Conservation (phyloP, 2,113 vertebrate genomes). For the Catharus minimus region DNA sequence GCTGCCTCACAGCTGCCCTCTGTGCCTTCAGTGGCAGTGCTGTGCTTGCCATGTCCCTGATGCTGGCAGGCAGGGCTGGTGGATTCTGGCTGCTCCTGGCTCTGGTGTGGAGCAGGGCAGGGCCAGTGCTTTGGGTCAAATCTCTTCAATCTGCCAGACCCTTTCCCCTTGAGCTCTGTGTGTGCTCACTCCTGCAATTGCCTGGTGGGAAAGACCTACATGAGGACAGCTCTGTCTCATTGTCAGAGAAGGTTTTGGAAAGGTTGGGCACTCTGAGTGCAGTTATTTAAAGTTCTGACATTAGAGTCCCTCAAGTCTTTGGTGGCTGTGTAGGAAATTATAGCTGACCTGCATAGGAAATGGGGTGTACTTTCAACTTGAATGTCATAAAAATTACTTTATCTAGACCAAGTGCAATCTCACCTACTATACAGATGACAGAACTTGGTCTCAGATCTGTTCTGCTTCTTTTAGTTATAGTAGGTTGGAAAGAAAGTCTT, state of each 20-base stretch:
- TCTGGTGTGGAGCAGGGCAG: not conserved
- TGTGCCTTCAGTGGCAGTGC: not conserved
- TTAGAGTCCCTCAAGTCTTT: not conserved
- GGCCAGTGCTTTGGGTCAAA: not conserved
- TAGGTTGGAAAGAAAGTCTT: not conserved
- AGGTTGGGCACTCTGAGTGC: not conserved
- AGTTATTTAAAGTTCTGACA: slow-evolving; percentile 34
- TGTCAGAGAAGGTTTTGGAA: not conserved
- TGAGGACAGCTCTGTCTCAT: not conserved
- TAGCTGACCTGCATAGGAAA: slow-evolving; percentile 49
- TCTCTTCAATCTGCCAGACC: not conserved
- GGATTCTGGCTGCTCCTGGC: not conserved
- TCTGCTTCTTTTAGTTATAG: not conserved
- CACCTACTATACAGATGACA: not conserved
- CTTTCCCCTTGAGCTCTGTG: not conserved
- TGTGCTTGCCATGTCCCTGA: not conserved
- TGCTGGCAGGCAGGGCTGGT: not conserved
- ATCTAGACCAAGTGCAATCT: not conserved
- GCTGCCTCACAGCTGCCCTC: not conserved
- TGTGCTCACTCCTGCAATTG: not conserved
- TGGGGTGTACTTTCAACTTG: not conserved
- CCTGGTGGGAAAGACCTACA: not conserved
- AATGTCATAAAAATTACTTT: not conserved
- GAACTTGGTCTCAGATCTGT: not conserved
- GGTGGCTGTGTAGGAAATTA: not conserved